Percentiles rank a stretch among this genome's conserved stretches.
Evolutionary conservation across 2,113 vertebrate species (phyloP).

Genomic region (Bagarius yarrelli): DNA sequence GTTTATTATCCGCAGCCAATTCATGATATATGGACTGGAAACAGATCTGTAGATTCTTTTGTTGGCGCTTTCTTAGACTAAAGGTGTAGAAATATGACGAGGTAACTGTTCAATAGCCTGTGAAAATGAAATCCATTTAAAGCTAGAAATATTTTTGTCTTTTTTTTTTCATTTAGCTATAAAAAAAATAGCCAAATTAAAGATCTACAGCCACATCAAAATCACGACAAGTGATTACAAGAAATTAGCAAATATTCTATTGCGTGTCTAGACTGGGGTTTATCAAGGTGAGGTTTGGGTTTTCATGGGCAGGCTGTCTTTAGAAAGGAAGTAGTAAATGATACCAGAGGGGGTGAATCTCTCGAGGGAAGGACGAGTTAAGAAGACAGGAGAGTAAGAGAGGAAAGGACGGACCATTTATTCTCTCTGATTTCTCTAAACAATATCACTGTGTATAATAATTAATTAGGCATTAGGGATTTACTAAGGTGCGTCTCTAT

Average conservation of each 20-base stretch:
- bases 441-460: slow-evolving; percentile 5
- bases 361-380: neutral
- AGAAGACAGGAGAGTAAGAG: neutral
- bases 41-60: neutral
- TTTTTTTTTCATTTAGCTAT: neutral
- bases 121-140: slow-evolving; percentile 1
- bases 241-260: neutral
- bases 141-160: neutral
- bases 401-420: neutral
- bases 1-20: slow-evolving; percentile 35
- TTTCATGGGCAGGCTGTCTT: slow-evolving; percentile 42
- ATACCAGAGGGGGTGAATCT: slow-evolving; percentile 32
- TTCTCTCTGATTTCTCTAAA: neutral
- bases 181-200: neutral
- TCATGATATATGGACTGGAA: slow-evolving; percentile 9
- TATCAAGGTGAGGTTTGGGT: slow-evolving; percentile 41
- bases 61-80: neutral
- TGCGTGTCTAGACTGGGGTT: slow-evolving; percentile 10
- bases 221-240: neutral
- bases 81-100: neutral
- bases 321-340: slow-evolving; percentile 42
- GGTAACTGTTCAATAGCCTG: slow-evolving; percentile 5
- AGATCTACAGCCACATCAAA: neutral
- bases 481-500: neutral
- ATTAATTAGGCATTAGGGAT: neutral